Base-by-base conservation (phyloP, 2,888 invertebrate species). In the Subacronicta megacephala region DNA sequence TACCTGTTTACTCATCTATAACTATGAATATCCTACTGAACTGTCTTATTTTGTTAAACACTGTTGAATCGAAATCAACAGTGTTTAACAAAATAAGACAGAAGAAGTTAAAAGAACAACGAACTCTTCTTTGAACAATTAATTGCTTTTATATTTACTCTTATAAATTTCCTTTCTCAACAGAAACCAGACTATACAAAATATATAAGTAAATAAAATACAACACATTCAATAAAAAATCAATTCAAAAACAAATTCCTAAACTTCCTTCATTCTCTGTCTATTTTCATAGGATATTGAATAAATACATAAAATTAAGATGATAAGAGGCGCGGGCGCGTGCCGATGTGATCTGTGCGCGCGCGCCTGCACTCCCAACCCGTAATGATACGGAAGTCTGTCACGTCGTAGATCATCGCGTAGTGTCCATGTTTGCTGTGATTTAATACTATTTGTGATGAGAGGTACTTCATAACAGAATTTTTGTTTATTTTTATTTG, bases 361-460 rank as follows among this genome's bases (percentile, higher is more conserved):
- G 72, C 71, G 74, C 70, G 49, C 65, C 68, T 67, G 68, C 64
- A 47, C 61, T 61, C 52, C 52, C 77, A 72, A 73, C 66, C 79
- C 80, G 82, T 90, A 90, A 91, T 90, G 89, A 88, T 90, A 87
- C 87, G 89, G 89, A 90, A 90, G 85, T 80, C 75, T 72, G 79
- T 74, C 74, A 80, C 77, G 65, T 63, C 75, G 74, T 81, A 85
- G 83, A 87, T 88, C 84, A 87, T 83, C 83, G 74, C 33, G 65
- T 29, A 33, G 31, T 52, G 62, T 68, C 51, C 58, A 49, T 43
- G 49, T 38, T 16, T 43, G n/a, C 49, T 45, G 57, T 49, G 37
- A 60, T 42, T 65, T 60, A 54, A 23, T 54, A 60, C 64, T 41
- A 45, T 57, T 56, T 49, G 15, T 49, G 12, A 44, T 35, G 10